Base-by-base conservation (phyloP, 2,797 vertebrate species). In the Semotilus atromaculatus region DNA sequence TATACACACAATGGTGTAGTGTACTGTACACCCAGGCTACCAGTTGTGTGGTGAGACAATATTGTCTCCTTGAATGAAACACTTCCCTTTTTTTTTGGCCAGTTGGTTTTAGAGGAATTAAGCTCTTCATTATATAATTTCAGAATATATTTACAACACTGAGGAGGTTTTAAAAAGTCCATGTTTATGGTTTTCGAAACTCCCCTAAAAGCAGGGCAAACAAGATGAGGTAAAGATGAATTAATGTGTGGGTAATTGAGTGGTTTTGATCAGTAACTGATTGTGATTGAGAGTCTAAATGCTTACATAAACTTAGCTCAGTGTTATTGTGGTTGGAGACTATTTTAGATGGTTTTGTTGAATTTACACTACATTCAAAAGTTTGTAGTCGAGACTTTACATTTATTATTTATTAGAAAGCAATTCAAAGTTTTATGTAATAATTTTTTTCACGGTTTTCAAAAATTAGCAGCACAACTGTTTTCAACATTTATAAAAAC, bases 71-170 rank as follows among this genome's bases (percentile, higher is more conserved):
- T 80, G n/a, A 48, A 19, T 36, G 11, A 48, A 85, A 64, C 48
- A 81, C 79, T 87, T 89, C 80, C 84, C 85, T 38, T 88, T 89
- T 89, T 76, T 71, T 29, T 21, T n/a, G n/a, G 75, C 43, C 31
- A 23, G 16, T 40, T 40, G 34, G 26, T 16, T 84, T 77, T 72
- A 16, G 73, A 82, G 36, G 71, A 86, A 86, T 75, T 43, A 38
- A 55, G 18, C 18, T 14, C 36, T 62, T 78, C 8, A 76, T 64
- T 6, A 38, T 5, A 74, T 51, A 53, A 48, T 75, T 26, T 19
- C 38, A 31, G 23, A 19, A 58, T 19, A 29, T 36, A 78, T 29
- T 51, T 45, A 62, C 66, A 82, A 26, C 16, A 43, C 2, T 16
- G 21, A 38, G 53, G 13, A 71, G 40, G 62, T 23, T 23, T 13